Conservation (phyloP, 1,140 invertebrate genomes). For the Meloidogyne floridensis region DNA sequence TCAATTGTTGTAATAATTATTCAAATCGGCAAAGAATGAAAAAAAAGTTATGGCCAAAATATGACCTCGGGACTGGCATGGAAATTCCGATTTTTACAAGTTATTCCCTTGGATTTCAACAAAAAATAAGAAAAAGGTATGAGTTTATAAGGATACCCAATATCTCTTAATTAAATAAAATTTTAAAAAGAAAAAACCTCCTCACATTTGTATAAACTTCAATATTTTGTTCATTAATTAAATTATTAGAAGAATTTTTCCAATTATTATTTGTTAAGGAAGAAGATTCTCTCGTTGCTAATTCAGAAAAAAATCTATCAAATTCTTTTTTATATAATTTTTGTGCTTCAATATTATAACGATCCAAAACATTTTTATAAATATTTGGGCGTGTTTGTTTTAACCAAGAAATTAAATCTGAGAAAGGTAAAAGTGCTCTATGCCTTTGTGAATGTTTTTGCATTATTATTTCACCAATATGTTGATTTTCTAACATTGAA, state of each 20-base stretch:
- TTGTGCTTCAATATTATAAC: conserved; percentile 43
- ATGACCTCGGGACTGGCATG: too few relatives aligned
- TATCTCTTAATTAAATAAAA: neutral
- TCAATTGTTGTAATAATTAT: too few relatives aligned
- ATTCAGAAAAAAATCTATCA: conserved; percentile 48
- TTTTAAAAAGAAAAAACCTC: neutral
- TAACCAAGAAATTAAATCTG: conserved; percentile 46
- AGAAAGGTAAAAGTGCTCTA: conserved; percentile 42
- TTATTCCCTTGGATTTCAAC: too few relatives aligned
- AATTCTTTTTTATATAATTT: conserved; percentile 49
- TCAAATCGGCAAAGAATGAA: too few relatives aligned
- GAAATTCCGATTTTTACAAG: too few relatives aligned
- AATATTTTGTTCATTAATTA: conserved; percentile 20
- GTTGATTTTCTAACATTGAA: conserved; percentile 44
- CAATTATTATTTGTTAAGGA: conserved; percentile 21
- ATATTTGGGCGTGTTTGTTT: conserved; percentile 37
- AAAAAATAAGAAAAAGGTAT: too few relatives aligned
- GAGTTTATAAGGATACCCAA: too few relatives aligned
- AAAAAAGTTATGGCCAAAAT: too few relatives aligned
- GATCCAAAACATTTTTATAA: conserved; percentile 41
- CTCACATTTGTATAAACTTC: conserved; percentile 37
- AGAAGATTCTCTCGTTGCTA: conserved; percentile 15
- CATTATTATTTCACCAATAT: conserved; percentile 45
- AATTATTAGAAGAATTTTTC: conserved; percentile 1
- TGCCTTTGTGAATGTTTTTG: conserved; percentile 53